Conservation (phyloP, 2,113 vertebrate species). For the Erythrolamprus reginae region DNA sequence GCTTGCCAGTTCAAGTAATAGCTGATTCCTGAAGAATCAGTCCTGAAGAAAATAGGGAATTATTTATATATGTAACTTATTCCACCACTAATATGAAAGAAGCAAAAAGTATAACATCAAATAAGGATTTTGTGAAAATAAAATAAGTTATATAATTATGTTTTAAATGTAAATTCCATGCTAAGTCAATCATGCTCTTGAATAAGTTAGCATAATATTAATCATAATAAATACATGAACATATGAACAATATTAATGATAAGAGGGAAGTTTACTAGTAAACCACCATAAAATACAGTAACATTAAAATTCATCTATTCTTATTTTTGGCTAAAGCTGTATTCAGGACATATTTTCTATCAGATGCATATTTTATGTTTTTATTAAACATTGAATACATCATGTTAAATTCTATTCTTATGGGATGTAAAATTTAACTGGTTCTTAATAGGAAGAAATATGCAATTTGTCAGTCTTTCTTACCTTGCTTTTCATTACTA, state of each 20-base stretch:
- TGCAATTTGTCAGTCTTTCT: not conserved
- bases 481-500: not conserved
- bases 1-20: not conserved
- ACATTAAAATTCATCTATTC: not conserved
- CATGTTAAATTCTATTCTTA: not conserved
- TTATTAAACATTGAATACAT: not conserved
- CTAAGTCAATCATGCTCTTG: not conserved
- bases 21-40: not conserved
- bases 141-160: not conserved
- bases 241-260: not conserved
- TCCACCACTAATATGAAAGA: not conserved
- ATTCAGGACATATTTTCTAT: not conserved
- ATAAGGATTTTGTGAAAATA: not conserved
- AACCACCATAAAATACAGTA: not conserved
- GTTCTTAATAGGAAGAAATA: not conserved
- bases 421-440: not conserved
- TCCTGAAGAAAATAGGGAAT: not conserved
- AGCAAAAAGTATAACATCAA: not conserved
- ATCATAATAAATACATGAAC: not conserved
- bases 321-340: not conserved
- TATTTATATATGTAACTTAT: not conserved
- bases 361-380: not conserved
- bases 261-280: not conserved
- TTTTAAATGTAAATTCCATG: not conserved
- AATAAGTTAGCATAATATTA: not conserved